phyloP scores from a whole-genome alignment of 2,113 vertebrate species.

The Mixornis gularis region DNA sequence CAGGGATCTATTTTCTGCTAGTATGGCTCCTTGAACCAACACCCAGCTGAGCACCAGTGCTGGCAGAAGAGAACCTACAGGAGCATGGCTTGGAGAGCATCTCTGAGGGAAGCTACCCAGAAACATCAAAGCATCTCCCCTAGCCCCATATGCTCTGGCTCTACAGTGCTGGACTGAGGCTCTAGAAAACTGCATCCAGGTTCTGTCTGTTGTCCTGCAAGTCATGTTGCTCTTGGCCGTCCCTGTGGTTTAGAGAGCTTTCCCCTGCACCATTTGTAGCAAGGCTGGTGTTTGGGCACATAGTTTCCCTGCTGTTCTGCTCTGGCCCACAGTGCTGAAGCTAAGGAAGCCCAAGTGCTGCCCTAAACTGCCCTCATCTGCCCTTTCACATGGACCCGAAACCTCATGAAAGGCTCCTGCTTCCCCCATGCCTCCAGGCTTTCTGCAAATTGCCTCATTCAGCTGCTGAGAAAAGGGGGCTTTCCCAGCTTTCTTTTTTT shows the following conservation, averaged over 20 bases:
- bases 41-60: neutral
- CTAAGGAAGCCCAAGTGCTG: neutral
- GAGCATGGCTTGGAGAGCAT: neutral
- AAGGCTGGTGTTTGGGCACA: neutral
- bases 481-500: conserved; percentile 50
- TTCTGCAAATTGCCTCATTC: conserved; percentile 23
- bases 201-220: neutral
- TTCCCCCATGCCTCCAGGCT: neutral
- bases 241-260: neutral
- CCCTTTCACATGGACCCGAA: neutral
- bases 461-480: conserved; percentile 34
- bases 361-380: neutral
- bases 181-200: neutral
- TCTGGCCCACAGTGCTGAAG: neutral
- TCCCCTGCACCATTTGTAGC: accelerated
- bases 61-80: neutral
- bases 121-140: neutral
- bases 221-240: neutral
- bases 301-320: neutral
- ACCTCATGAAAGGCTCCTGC: conserved; percentile 6
- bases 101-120: neutral
- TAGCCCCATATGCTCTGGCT: accelerated
- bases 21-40: neutral
- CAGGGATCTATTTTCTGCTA: neutral
- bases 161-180: neutral